Evolutionary conservation across 1,140 invertebrate genomes (phyloP).

Genomic region (Drosophila burlai): DNA sequence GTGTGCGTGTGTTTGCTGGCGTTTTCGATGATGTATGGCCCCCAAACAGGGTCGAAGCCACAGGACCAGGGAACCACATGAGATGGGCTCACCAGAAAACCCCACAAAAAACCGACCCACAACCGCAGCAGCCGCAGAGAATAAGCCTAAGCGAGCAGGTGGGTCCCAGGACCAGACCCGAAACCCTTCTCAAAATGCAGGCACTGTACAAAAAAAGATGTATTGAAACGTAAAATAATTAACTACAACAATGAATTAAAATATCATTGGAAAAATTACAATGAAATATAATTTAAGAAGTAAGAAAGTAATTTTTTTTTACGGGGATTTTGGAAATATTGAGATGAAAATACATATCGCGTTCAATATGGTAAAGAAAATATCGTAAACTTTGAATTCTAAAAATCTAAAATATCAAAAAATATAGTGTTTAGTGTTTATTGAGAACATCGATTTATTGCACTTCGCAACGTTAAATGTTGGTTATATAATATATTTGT

Average conservation of each 20-base stretch:
- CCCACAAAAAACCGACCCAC: background rate
- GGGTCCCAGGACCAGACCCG: background rate
- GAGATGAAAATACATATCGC: too few relatives aligned
- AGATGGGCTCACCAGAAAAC: constrained; percentile 9
- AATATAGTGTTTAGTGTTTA: too few relatives aligned
- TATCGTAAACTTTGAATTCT: background rate
- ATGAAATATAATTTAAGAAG: background rate
- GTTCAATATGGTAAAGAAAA: background rate
- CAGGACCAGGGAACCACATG: background rate
- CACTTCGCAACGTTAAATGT: too few relatives aligned
- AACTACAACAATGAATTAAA: too few relatives aligned
- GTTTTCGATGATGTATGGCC: constrained; percentile 32
- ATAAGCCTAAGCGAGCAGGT: constrained; percentile 20
- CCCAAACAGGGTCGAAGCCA: background rate
- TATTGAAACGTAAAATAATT: too few relatives aligned
- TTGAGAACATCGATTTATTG: too few relatives aligned
- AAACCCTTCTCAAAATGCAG: constrained; percentile 1
- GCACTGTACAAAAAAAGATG: background rate
- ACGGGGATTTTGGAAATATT: too few relatives aligned
- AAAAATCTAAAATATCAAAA: background rate
- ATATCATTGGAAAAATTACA: background rate
- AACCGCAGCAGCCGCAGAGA: constrained; percentile 5
- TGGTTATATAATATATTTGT: too few relatives aligned
- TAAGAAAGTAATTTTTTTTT: background rate
- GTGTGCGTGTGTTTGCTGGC: background rate